Base-by-base conservation (phyloP, 1,140 invertebrate species). In the Hypothenemus hampei region DNA sequence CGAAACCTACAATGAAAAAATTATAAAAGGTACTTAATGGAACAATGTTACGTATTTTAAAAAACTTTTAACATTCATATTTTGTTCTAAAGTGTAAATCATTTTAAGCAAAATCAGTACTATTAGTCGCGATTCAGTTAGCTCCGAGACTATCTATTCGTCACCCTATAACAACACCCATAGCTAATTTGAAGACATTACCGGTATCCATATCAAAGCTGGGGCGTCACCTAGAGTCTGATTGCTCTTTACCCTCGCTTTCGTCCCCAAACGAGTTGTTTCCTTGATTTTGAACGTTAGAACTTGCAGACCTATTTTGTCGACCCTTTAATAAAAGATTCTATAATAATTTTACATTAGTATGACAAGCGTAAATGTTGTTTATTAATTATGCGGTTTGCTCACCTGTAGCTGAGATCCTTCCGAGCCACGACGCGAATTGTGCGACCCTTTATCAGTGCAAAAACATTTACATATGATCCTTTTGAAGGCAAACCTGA, bases 401-500 rank as follows among this genome's bases (percentile, higher is more conserved):
- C 11, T 39, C 37, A 57, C 72, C 23, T 74, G 67, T 20, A 80
- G 62, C 62, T 83, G 81, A 13, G 82, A 85, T 47, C 83, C 82
- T 50, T 84, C 82, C 3, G 81, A 84, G 16, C 82, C 82, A 6
- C 82, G 74, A 10, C 82, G 72, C 10, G 76, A 65, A 22, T 69
- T 57, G 22, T 33, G 45, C 13, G 46, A 55, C 45, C 50, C 45
- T 45, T 48, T 15, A 57, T 64, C 71, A 31, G 68, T 69, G 70
- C 86, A 90, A 61, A 89, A 79, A 65, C 86, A 91, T 57, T 83
- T 80, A 72, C 90, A 94, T 63, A 95, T 85, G 61, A 95, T 93
- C 62, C 84, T 82, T 72, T 91, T 91, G 78, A 96, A 95, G 11
- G 92, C 93, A 65, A 86, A 87, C 58, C 91, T 81, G 71, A 95